Base-by-base conservation (phyloP, 2,888 invertebrate genomes). In the Idaea straminata region DNA sequence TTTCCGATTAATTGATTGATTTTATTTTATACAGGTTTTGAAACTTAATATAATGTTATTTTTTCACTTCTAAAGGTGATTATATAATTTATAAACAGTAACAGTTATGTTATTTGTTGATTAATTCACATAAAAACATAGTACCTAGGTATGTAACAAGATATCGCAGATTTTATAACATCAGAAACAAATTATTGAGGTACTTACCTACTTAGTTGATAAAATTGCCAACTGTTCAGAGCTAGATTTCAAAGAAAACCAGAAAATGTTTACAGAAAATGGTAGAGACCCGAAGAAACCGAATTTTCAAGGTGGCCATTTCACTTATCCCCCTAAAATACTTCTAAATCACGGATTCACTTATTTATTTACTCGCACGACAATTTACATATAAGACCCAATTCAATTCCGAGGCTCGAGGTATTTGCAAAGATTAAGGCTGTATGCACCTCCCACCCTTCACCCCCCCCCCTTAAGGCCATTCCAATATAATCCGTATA, bases 301-400 rank as follows among this genome's bases (percentile, higher is more conserved):
- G 47, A 47, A 47, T 47, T 64, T 63, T 13, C 70, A 78, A 84
- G 83, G 82, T 80, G 78, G 78, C 78, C 77, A 79, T 77, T 75
- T 69, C 72, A 69, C 79, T 85, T 83, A 89, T 83, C 86, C 87
- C 69, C 74, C 75, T 75, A 76, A 75, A 83, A 83, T 83, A 79
- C 81, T 82, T 83, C 86, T 87, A 88, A 89, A 85, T 88, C 88
- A 88, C 81, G 78, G 81, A 85, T 87, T 77, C 82, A 80, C 82
- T 83, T 88, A 88, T 88, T 89, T 91, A 91, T 91, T 91, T 91
- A 91, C 91, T 88, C 87, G 83, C 87, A 87, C 85, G 83, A 83
- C 84, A 85, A 89, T 91, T 90, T 91, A 88, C 90, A 89, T 90
- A 88, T 85, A 86, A 85, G 88, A 87, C 85, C 87, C 90, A 89